These are phyloP conservation scores for Glomeris maerens DNA, from an alignment of 1,140 invertebrate genomes.

Conservation along the genomic window DNA sequence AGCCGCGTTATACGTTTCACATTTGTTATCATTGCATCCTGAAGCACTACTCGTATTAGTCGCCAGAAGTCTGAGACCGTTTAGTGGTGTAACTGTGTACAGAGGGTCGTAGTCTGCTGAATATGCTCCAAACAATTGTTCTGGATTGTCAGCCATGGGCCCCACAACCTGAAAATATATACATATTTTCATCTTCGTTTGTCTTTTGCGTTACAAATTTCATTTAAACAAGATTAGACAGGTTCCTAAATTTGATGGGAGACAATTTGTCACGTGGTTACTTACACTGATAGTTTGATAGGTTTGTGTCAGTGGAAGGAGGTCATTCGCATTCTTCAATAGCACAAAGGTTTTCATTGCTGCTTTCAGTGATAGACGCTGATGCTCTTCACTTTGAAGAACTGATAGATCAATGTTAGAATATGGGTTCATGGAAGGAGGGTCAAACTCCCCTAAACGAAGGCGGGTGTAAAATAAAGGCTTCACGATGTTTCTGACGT, in stretches of 20 bases:
- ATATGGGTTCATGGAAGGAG: slow-evolving; percentile 25
- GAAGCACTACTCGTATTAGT: slow-evolving; percentile 16
- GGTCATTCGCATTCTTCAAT: slow-evolving; percentile 23
- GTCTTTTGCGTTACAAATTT: no score
- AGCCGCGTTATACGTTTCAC: slow-evolving; percentile 19
- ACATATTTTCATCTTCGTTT: not conserved
- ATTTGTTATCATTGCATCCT: slow-evolving; percentile 23
- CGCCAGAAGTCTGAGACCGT: slow-evolving; percentile 20
- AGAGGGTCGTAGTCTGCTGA: slow-evolving; percentile 19
- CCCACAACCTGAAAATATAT: slow-evolving; percentile 22
- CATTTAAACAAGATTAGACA: no score
- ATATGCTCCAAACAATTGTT: slow-evolving; percentile 27
- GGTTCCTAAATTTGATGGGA: no score
- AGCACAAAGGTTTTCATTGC: slow-evolving; percentile 25
- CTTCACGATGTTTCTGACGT: slow-evolving; percentile 18
- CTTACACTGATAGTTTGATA: slow-evolving; percentile 13
- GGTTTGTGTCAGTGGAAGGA: slow-evolving; percentile 17
- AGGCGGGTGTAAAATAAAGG: slow-evolving; percentile 30
- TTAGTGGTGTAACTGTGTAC: slow-evolving; percentile 23
- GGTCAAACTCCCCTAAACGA: slow-evolving; percentile 29
- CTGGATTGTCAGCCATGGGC: slow-evolving; percentile 28
- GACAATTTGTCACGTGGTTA: no score
- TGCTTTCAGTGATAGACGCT: slow-evolving; percentile 19
- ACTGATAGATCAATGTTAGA: slow-evolving; percentile 16
- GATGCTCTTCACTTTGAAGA: slow-evolving; percentile 23